Percentiles rank a stretch among this genome's conserved stretches.
Evolutionary conservation across 2,113 vertebrate species (phyloP).

Genomic region (Myrmecophaga tridactyla): DNA sequence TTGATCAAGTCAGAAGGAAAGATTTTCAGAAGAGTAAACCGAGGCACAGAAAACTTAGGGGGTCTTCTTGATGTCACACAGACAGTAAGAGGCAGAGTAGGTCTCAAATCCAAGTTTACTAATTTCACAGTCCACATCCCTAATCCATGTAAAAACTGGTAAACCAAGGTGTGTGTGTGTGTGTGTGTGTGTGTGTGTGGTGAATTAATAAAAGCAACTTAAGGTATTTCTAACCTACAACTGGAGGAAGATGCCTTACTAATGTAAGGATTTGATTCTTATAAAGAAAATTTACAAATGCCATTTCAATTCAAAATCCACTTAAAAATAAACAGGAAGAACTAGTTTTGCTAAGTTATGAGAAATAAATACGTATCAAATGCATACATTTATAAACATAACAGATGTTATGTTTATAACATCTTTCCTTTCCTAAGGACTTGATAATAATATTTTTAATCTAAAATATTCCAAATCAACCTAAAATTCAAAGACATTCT

Average conservation of each 20-base stretch:
- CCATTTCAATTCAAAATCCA: slow-evolving; percentile 27
- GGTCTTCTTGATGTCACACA: background rate
- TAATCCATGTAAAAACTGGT: no score
- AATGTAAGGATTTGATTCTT: background rate
- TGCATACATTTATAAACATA: background rate
- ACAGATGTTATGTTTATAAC: background rate
- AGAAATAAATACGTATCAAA: slow-evolving; percentile 3
- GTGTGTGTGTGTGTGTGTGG: no score
- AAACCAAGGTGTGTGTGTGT: no score
- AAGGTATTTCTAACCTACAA: background rate
- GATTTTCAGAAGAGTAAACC: background rate
- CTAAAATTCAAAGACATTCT: background rate
- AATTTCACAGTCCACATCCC: no score
- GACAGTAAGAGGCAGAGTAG: background rate
- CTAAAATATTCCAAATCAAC: background rate
- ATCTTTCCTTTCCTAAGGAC: background rate
- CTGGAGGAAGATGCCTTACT: background rate
- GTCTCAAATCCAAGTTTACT: background rate
- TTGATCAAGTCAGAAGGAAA: background rate
- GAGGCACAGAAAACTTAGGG: background rate
- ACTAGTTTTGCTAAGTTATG: background rate
- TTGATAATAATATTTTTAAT: background rate
- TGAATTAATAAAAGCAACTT: background rate
- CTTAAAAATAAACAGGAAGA: background rate
- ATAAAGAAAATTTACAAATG: background rate